phyloP scores from a whole-genome alignment of 1,140 invertebrate species.

The Lineus longissimus region DNA sequence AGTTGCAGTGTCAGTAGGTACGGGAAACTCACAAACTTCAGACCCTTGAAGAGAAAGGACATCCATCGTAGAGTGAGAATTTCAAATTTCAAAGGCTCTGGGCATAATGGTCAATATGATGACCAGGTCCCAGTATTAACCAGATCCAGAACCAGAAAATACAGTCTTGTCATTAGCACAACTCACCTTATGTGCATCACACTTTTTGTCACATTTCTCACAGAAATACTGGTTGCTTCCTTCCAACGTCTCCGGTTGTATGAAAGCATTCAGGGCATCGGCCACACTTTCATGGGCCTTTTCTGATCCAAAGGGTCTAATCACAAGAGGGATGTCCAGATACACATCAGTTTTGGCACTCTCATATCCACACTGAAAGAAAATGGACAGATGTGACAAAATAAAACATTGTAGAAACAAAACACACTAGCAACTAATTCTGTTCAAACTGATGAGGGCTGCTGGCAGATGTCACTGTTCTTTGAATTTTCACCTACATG shows the following conservation, averaged over 20 bases:
- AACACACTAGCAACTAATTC: neutral
- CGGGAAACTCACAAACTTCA: conserved; percentile 84
- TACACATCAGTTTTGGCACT: conserved; percentile 81
- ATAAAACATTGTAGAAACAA: neutral
- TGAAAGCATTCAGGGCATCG: conserved; percentile 80
- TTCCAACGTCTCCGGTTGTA: conserved; percentile 79
- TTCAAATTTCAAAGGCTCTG: neutral
- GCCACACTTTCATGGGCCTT: conserved; percentile 77
- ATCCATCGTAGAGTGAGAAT: neutral
- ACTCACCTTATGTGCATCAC: conserved; percentile 77
- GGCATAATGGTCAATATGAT: no score
- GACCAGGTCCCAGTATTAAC: no score
- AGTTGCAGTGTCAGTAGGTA: conserved; percentile 84
- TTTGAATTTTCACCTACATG: no score
- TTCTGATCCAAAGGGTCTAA: conserved; percentile 76
- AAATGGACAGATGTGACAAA: neutral
- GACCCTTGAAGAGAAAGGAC: conserved; percentile 56
- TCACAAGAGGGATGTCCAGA: conserved; percentile 82
- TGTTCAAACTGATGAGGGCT: no score
- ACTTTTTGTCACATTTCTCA: conserved; percentile 82
- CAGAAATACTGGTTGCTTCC: conserved; percentile 88
- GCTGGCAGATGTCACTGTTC: no score
- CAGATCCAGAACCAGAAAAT: no score
- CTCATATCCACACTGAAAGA: conserved; percentile 69
- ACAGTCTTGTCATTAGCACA: no score